Base-by-base conservation (phyloP, 2,113 vertebrate genomes). In the Bubo scandiacus region DNA sequence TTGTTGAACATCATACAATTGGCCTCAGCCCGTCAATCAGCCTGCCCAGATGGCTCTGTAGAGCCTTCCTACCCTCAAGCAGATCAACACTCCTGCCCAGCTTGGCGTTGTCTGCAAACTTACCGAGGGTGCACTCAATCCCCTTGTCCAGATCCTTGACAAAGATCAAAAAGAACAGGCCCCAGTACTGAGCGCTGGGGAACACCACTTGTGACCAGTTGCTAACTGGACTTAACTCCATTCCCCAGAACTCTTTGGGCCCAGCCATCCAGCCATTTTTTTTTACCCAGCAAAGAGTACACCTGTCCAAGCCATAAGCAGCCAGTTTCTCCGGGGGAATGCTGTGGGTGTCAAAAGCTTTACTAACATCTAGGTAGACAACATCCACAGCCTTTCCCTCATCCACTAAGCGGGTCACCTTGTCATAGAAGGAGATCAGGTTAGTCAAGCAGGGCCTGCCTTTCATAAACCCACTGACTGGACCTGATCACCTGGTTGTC, bases 201-300 rank as follows among this genome's bases (percentile, higher is more conserved):
- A 40, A 55, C 54, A 57, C 13, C 26, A 25, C 27, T 62, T 3
- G n/a, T 51, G 86, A 74, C 19, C 0, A 0, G 17, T 6, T 19
- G 15, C 54, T 40, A 43, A 13, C 26, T 4, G 27, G 47, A 43
- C 38, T 32, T 30, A 34, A 74, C 54, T 73, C 73, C 74, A 43
- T 38, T 59, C 22, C 14, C 15, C 42, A 32, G 3, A 11, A 43
- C 29, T 45, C 34, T 47, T 29, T 15, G 49, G 23, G 38, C 59
- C 27, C 15, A 22, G 55, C 15, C 79, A 78, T 13, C 13, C 52
- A 83, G 25, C 5, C 43, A 67, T 14, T 40, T 40, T 66, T 66
- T 47, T 59, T 61, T 32, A 59, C 23, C 10, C 34, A 59, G 58
- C 14, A 19, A 54, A 78, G 34, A 58, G 7, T n/a, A 15, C 17